Percentiles rank a stretch among this genome's conserved stretches.
These are phyloP conservation scores for Mus musculus DNA, from an alignment of 2,113 vertebrate species.

Conservation along the genomic window GRCm39 chr14:86079001-86079500, in stretches of 20 bases:
- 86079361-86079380: no score
- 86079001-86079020: conserved; percentile 45
- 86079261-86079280: background rate
- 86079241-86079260: background rate
- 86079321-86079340: no score
- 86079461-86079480: no score
- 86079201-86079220: background rate
- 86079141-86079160: background rate
- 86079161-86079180: background rate
- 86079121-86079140: background rate
- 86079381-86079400: no score
- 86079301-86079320: no score
- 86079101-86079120: conserved; percentile 5
- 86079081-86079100: background rate
- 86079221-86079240: background rate
- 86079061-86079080: background rate
- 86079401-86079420: no score
- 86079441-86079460: no score
- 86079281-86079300: no score
- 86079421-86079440: no score
- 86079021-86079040: conserved; percentile 63
- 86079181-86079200: background rate
- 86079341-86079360: no score
- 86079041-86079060: background rate
- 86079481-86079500: no score